phyloP scores from a whole-genome alignment of 1,140 invertebrate genomes.

The Pseudomyrmex dendroicus region DNA sequence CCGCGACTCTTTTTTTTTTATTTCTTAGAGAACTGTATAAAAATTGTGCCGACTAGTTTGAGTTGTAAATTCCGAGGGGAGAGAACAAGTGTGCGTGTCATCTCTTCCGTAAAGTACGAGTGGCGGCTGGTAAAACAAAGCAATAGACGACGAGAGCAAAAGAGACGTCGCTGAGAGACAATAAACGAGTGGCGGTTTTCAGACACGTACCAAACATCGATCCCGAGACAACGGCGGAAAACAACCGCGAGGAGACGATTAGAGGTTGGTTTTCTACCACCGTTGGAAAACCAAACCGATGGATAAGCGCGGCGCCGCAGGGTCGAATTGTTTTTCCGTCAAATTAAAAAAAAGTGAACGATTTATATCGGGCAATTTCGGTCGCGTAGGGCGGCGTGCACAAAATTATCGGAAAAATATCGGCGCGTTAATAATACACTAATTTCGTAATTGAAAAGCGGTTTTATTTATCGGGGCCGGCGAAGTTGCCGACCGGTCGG shows the following conservation, averaged over 20 bases:
- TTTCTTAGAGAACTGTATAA: slow-evolving; percentile 34
- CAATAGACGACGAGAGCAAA: neutral
- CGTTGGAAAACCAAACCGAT: slow-evolving; percentile 1
- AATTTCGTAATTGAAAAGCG: slow-evolving; percentile 61
- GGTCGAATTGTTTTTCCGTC: slow-evolving; percentile 54
- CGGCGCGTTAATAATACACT: slow-evolving; percentile 61
- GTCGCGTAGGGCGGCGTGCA: slow-evolving; percentile 52
- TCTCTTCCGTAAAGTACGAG: slow-evolving; percentile 4
- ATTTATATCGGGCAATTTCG: slow-evolving; percentile 58
- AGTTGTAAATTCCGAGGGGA: slow-evolving; percentile 20
- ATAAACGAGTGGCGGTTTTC: slow-evolving; percentile 24
- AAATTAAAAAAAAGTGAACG: slow-evolving; percentile 58
- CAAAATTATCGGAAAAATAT: slow-evolving; percentile 61
- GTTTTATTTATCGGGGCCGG: slow-evolving; percentile 56
- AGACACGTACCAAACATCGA: slow-evolving; percentile 30
- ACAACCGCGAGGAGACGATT: neutral
- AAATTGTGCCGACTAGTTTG: slow-evolving; percentile 44
- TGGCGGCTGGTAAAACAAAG: neutral
- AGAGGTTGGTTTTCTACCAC: neutral
- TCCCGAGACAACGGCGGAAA: neutral
- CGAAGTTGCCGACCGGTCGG: slow-evolving; percentile 54
- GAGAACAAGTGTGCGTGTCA: neutral
- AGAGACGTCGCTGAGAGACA: neutral
- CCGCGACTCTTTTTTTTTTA: neutral
- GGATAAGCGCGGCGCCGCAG: slow-evolving; percentile 19